Base-by-base conservation (phyloP, 92 coral and sea anemone genomes). In the Umimayanthus kanabou region DNA sequence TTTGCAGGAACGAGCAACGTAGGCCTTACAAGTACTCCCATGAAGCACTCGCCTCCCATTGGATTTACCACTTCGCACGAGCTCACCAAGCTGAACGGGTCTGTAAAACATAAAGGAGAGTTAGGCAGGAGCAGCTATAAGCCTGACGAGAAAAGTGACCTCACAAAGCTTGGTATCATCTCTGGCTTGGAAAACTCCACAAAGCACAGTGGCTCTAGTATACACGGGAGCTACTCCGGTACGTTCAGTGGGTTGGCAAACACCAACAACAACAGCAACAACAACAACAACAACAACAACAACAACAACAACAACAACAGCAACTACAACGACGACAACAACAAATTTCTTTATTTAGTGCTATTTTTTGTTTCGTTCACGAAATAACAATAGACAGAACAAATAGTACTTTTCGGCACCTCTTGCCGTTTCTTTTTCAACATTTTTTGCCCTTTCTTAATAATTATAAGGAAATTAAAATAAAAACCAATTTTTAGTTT, bases 1-100 rank as follows among this genome's bases (percentile, higher is more conserved):
- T n/a, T n/a, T n/a, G n/a, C 82, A 91, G 93, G 76, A 8, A 77
- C 86, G 29, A 65, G 55, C 37, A 49, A 72, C 16, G 88, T 64
- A 70, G 94, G 90, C 33, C 80, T 91, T 13, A 89, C 94, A 85
- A 91, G 94, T 45, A 91, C 94, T 6, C 94, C 94, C 10, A 80
- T 88, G 66, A 91, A 91, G 26, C 80, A 70, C 9, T 85, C 89
- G 1, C 42, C 87, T 4, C 78, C 88, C 67, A 16, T 71, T 53
- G 91, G 80, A 29, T 88, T 88, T 49, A 57, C 45, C 14, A 72
- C 70, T 53, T 67, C 79, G 2, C 53, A 39, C n/a, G 79, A 81
- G 73, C 78, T 74, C 4, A 80, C 91, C 22, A 61, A 37, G 2
- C 75, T 70, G 66, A 88, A 80, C 25, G 85, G 78, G 26, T 14